Evolutionary conservation across 2,797 vertebrate species (phyloP).

Genomic region (Paguma larvata): DNA sequence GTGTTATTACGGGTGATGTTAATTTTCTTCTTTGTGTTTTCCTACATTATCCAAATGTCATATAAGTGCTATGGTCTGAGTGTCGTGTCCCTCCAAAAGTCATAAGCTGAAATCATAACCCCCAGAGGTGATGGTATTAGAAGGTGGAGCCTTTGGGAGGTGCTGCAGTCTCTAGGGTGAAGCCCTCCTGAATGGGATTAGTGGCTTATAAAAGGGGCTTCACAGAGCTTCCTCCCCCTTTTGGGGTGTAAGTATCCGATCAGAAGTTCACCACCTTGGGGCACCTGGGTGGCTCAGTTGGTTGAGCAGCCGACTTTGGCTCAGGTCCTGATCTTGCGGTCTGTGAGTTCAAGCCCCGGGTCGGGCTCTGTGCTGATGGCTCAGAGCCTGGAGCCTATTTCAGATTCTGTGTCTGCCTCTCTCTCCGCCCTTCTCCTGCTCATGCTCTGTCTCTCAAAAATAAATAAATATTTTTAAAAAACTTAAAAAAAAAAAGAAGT

Average conservation of each 20-base stretch:
- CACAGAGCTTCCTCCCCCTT: not conserved
- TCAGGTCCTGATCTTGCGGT: too few relatives aligned
- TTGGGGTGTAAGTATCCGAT: not conserved
- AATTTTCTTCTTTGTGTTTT: constrained; percentile 36
- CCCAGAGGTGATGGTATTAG: not conserved
- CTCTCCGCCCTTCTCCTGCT: too few relatives aligned
- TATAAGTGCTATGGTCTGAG: not conserved
- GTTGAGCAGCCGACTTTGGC: too few relatives aligned
- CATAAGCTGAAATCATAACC: not conserved
- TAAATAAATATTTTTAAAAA: too few relatives aligned
- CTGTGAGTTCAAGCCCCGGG: too few relatives aligned
- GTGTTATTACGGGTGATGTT: not conserved
- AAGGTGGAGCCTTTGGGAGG: not conserved
- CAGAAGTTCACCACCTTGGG: not conserved
- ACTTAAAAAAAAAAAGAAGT: not conserved
- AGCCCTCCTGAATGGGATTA: not conserved
- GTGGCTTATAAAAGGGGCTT: not conserved
- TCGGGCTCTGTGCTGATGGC: too few relatives aligned
- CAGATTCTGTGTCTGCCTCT: too few relatives aligned
- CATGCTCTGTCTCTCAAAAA: too few relatives aligned
- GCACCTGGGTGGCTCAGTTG: too few relatives aligned
- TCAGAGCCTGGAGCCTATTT: too few relatives aligned
- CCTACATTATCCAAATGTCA: not conserved
- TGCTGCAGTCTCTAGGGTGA: not conserved
- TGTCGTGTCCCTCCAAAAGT: not conserved